These are phyloP conservation scores for Gulo gulo DNA, from an alignment of 2,113 vertebrate species.

Conservation along the genomic window DNA sequence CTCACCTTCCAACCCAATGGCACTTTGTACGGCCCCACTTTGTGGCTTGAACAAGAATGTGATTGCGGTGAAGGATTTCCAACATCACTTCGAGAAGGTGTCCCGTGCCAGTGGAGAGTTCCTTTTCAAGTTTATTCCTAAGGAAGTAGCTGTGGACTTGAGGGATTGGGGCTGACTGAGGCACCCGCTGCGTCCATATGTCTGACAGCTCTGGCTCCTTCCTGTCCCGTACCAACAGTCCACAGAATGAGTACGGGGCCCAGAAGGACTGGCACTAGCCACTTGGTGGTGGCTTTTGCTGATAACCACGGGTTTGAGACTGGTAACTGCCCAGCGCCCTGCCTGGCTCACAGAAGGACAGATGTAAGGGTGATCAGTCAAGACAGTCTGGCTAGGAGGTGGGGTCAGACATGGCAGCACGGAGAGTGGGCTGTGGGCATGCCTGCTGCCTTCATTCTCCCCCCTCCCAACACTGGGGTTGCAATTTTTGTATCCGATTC, in stretches of 20 bases:
- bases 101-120: constrained; percentile 93
- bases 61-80: constrained; percentile 93
- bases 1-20: constrained; percentile 94
- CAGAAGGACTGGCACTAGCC: constrained; percentile 92
- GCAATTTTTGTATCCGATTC: constrained; percentile 67
- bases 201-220: constrained; percentile 93
- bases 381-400: constrained; percentile 54
- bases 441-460: neutral
- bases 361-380: constrained; percentile 36
- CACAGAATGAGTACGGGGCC: constrained; percentile 90
- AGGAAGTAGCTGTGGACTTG: constrained; percentile 89
- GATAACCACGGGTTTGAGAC: constrained; percentile 96
- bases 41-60: constrained; percentile 95
- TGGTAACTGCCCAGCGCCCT: constrained; percentile 80
- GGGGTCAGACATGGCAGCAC: constrained; percentile 54
- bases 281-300: constrained; percentile 92
- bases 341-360: neutral
- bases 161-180: constrained; percentile 93
- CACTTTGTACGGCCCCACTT: constrained; percentile 93
- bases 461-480: constrained; percentile 6
- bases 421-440: constrained; percentile 52
- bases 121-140: constrained; percentile 94
- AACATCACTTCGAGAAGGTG: constrained; percentile 95
- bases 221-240: constrained; percentile 93
- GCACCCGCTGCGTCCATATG: constrained; percentile 93